These are phyloP conservation scores for Xenopus petersii DNA, from an alignment of 2,797 vertebrate genomes.

Conservation along the genomic window DNA sequence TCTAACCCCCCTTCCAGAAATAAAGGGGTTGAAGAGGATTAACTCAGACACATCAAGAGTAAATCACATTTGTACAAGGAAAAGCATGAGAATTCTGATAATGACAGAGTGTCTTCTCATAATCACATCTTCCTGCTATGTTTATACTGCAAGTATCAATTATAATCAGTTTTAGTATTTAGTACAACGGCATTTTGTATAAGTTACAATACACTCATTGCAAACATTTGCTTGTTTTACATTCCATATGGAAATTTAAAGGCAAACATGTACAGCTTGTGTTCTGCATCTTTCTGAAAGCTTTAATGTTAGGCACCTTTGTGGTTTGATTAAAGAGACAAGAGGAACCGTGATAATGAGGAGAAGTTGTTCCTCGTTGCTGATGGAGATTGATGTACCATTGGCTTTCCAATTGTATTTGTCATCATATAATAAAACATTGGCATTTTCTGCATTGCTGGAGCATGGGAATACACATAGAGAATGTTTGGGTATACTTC, in stretches of 20 bases:
- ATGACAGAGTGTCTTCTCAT: slow-evolving; percentile 28
- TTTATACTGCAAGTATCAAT: slow-evolving; percentile 34
- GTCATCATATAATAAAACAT: too few species aligned
- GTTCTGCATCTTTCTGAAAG: slow-evolving; percentile 2
- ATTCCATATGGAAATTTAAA: slow-evolving; percentile 34
- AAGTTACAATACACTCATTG: slow-evolving; percentile 34
- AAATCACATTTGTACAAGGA: slow-evolving; percentile 13
- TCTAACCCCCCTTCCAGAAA: too few species aligned
- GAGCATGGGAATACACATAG: too few species aligned
- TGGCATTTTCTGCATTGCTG: too few species aligned
- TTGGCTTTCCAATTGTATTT: too few species aligned
- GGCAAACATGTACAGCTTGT: slow-evolving; percentile 25
- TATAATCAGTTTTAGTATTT: slow-evolving; percentile 42
- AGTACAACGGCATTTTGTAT: slow-evolving; percentile 20
- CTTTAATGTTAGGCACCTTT: too few species aligned
- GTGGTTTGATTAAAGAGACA: too few species aligned
- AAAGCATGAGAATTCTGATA: slow-evolving; percentile 39
- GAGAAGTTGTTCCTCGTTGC: too few species aligned
- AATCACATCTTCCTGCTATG: slow-evolving; percentile 17
- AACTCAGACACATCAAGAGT: neutral
- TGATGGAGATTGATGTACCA: too few species aligned
- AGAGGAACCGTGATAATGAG: too few species aligned
- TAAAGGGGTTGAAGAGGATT: neutral
- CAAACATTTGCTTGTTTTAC: slow-evolving; percentile 31
- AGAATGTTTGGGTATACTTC: too few species aligned